Conservation (phyloP, 2,113 vertebrate species). For the Carettochelys insculpta region DNA sequence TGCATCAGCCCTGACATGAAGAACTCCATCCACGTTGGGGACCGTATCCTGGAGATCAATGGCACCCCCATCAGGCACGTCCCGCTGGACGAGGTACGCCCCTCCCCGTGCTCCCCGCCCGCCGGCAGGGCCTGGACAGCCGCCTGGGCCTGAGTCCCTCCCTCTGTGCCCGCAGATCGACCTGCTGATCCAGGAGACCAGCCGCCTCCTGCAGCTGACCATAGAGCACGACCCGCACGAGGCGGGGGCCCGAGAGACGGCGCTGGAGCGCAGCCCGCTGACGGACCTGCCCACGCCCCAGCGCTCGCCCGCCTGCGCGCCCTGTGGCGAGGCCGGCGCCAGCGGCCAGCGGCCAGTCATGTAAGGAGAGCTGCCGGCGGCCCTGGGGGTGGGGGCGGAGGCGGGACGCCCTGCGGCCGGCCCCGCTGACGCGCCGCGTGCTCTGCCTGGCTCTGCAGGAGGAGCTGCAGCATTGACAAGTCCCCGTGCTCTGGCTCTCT, state of each 20-base stretch:
- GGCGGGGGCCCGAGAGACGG: slow-evolving; percentile 61
- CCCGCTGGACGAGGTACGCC: slow-evolving; percentile 89
- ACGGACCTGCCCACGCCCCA: slow-evolving; percentile 70
- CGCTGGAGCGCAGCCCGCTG: slow-evolving; percentile 74
- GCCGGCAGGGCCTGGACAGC: too few species aligned
- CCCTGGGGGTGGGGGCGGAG: not conserved
- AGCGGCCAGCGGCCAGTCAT: slow-evolving; percentile 70
- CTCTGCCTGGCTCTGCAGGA: slow-evolving; percentile 60
- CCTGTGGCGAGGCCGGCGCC: slow-evolving; percentile 74
- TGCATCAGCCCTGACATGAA: slow-evolving; percentile 97
- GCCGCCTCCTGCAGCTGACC: slow-evolving; percentile 93
- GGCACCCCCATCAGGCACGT: slow-evolving; percentile 94
- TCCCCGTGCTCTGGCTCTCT: slow-evolving; percentile 86
- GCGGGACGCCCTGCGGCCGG: not conserved
- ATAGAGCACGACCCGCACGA: slow-evolving; percentile 93
- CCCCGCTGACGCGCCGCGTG: too few species aligned
- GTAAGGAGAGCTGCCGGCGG: slow-evolving; percentile 69
- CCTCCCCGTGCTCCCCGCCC: rapidly evolving
- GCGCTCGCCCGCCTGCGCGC: slow-evolving; percentile 73
- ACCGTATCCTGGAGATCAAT: slow-evolving; percentile 96
- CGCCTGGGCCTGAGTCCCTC: rapidly evolving
- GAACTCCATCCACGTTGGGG: slow-evolving; percentile 95
- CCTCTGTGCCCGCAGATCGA: slow-evolving; percentile 83
- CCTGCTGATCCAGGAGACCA: slow-evolving; percentile 95
- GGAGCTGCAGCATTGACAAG: slow-evolving; percentile 94